Evolutionary conservation across 2,113 vertebrate species (phyloP).

Genomic region (Hepsetus odoe): DNA sequence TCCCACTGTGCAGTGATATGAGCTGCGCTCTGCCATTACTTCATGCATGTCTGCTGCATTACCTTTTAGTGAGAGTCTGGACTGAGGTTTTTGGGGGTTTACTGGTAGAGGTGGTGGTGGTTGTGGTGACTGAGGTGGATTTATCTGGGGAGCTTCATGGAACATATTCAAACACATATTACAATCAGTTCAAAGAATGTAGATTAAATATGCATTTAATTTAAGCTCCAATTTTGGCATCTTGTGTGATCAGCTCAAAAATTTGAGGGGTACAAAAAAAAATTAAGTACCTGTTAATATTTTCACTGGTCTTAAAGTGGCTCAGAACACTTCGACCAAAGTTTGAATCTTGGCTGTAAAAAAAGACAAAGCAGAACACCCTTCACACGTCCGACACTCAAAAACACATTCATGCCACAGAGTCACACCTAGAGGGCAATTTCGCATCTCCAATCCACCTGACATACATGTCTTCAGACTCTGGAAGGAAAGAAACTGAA

Average conservation of each 20-base stretch:
- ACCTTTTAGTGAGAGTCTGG: constrained; percentile 68
- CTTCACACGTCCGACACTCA: too few species aligned
- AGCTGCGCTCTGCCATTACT: background rate
- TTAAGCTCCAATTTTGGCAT: too few species aligned
- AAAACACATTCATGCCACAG: too few species aligned
- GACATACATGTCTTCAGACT: too few species aligned
- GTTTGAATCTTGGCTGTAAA: constrained; percentile 84
- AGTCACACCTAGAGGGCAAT: too few species aligned
- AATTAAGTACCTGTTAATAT: constrained; percentile 61
- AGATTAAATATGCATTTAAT: background rate
- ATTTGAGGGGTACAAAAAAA: background rate
- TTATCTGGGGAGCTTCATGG: constrained; percentile 48
- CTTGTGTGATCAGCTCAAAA: too few species aligned
- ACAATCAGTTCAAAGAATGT: background rate
- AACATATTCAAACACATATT: constrained; percentile 19
- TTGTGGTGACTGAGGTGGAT: constrained; percentile 30
- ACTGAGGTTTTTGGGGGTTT: constrained; percentile 59
- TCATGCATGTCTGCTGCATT: constrained; percentile 1
- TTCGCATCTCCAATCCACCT: too few species aligned
- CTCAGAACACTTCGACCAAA: constrained; percentile 75
- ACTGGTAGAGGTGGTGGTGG: constrained; percentile 18
- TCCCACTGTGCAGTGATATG: background rate
- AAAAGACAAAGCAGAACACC: constrained; percentile 22
- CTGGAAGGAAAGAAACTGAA: too few species aligned
- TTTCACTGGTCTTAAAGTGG: constrained; percentile 59